Evolutionary conservation across 2,113 vertebrate genomes (phyloP), one percentile per base, ranked within the genome.

Genomic region (Cinclus mexicanus): DNA sequence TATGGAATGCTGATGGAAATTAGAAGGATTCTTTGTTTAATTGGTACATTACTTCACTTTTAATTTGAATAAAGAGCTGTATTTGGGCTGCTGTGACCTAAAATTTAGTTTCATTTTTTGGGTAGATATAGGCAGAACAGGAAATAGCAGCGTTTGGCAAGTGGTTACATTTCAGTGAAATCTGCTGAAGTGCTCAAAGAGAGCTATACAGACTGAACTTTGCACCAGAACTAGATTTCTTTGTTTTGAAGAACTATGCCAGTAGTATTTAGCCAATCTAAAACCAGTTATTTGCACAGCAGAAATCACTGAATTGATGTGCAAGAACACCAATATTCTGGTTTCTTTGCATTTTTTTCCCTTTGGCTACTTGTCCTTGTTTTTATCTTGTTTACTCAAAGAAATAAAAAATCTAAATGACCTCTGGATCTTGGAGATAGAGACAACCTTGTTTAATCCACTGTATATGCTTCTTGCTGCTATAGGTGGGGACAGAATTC

Each of bases 401-500:
- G 14, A 83, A 81, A 46, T 63, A 35, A 0, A 42, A 60, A 70
- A 39, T 64, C 11, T 26, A 9, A 87, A 35, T 89, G 0, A 67
- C 24, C 20, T 69, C 69, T 87, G 20, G 13, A 39, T 69, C 33
- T 80, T 35, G 23, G 41, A 39, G 20, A 10, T 72, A 18, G n/a
- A 28, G 67, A 49, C 0, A 2, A 10, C 44, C 7, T 59, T 85
- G 6, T 69, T 21, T 91, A 89, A 91, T 75, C 17, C 11, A 37
- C 9, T 52, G 6, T 88, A 12, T 42, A 7, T 88, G 5, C 31
- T 50, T 87, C 14, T 87, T 89, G 31, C 47, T 23, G 91, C 95
- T 97, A 49, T 78, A 98, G 98, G 37, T 97, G 86, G 85, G 94
- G 98, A 80, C 98, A 98, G 96, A 97, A 98, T 26, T 98, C 98